Conservation (phyloP, 1,140 invertebrate genomes). For the Portunus trituberculatus region DNA sequence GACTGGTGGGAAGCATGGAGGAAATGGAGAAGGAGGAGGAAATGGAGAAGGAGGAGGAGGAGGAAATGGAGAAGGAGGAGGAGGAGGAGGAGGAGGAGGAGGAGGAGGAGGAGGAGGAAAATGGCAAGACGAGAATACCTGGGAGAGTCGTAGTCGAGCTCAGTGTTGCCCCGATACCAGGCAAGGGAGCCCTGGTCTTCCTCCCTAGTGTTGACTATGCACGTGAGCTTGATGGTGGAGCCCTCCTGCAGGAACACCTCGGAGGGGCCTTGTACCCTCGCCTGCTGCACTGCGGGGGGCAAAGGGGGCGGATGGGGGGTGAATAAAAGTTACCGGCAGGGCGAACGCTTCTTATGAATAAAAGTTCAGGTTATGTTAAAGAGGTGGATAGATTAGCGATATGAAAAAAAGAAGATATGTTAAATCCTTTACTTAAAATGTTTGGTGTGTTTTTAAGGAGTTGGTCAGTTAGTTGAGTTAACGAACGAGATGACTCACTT, state of each 20-base stretch:
- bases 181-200: slow-evolving; percentile 35
- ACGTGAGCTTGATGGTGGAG: slow-evolving; percentile 51
- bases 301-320: neutral
- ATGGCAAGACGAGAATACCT: slow-evolving; percentile 21
- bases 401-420: no score
- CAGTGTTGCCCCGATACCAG: slow-evolving; percentile 52
- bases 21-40: no score
- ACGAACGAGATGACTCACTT: neutral
- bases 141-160: slow-evolving; percentile 58
- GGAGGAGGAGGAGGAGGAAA: neutral
- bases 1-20: no score
- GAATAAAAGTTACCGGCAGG: no score
- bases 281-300: slow-evolving; percentile 46
- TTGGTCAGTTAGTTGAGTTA: neutral
- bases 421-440: no score
- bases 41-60: no score
- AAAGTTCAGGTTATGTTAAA: no score
- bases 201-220: neutral
- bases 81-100: neutral
- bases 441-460: no score
- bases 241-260: slow-evolving; percentile 53
- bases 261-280: slow-evolving; percentile 40
- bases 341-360: no score
- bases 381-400: no score
- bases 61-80: neutral